A percentile compares a stretch with the other conserved stretches of the same genome.
Conservation (phyloP, 2,888 invertebrate species). For the Drosophila histrio region DNA sequence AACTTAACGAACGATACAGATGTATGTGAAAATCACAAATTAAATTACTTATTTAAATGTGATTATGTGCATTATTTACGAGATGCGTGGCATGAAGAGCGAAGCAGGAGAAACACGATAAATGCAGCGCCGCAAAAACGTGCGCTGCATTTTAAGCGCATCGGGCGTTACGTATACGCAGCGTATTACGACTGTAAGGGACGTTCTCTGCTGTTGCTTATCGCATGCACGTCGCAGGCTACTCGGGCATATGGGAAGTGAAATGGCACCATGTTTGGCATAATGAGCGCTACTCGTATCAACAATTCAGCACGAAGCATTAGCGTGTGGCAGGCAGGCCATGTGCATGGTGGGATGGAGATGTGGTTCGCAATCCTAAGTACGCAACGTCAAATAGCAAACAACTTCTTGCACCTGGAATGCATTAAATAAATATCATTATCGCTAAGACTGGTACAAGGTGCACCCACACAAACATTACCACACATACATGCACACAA, state of each 20-base stretch:
- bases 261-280: slow-evolving; percentile 68
- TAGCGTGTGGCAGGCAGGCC: slow-evolving; percentile 41
- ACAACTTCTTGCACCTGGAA: slow-evolving; percentile 77
- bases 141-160: slow-evolving; percentile 64
- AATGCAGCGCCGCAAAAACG: slow-evolving; percentile 71
- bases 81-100: slow-evolving; percentile 14
- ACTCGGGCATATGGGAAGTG: slow-evolving; percentile 51
- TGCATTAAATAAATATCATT: slow-evolving; percentile 80
- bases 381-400: slow-evolving; percentile 71
- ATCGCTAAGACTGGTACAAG: slow-evolving; percentile 68
- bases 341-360: slow-evolving; percentile 24
- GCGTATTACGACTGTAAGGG: slow-evolving; percentile 61
- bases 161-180: slow-evolving; percentile 69
- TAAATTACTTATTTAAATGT: slow-evolving; percentile 78
- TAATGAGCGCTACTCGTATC: slow-evolving; percentile 61
- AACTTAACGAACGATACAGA: slow-evolving; percentile 49
- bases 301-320: slow-evolving; percentile 44
- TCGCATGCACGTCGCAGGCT: slow-evolving; percentile 72
- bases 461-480: slow-evolving; percentile 4
- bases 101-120: slow-evolving; percentile 43
- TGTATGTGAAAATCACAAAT: slow-evolving; percentile 73
- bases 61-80: slow-evolving; percentile 77
- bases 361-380: slow-evolving; percentile 58
- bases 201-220: slow-evolving; percentile 54
- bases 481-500: slow-evolving; percentile 14